Evolutionary conservation across 2,113 vertebrate genomes (phyloP).

Genomic region (Pampusana beccarii): DNA sequence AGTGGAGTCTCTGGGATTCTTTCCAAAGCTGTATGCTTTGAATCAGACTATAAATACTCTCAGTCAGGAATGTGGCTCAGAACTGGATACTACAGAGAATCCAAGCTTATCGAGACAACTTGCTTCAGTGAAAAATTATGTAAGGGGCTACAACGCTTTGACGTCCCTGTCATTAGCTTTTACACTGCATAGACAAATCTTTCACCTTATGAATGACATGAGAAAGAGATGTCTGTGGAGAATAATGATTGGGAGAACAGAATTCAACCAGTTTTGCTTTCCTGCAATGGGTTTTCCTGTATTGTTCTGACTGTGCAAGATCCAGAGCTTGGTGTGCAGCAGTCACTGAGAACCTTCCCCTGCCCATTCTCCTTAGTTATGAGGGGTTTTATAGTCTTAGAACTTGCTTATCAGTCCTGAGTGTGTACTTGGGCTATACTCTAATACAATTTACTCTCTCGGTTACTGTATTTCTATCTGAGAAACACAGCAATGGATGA

Average conservation of each 20-base stretch:
- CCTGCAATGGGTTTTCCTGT: neutral
- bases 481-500: slow-evolving; percentile 51
- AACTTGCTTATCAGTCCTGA: slow-evolving; percentile 48
- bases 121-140: neutral
- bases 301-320: neutral
- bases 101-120: neutral
- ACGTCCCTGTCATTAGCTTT: neutral
- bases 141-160: neutral
- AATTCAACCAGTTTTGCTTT: neutral
- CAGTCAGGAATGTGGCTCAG: neutral
- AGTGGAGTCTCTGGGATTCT: neutral
- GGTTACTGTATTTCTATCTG: slow-evolving; percentile 50
- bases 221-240: neutral
- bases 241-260: neutral
- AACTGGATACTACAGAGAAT: neutral
- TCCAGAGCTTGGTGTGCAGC: neutral
- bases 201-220: neutral
- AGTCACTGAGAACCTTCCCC: neutral
- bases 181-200: neutral
- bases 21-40: neutral
- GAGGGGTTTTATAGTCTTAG: slow-evolving; percentile 10
- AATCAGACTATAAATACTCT: neutral
- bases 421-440: slow-evolving; percentile 28
- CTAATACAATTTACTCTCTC: slow-evolving; percentile 51
- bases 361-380: neutral